phyloP scores from a whole-genome alignment of 2,888 invertebrate genomes.

The Amiota communis region DNA sequence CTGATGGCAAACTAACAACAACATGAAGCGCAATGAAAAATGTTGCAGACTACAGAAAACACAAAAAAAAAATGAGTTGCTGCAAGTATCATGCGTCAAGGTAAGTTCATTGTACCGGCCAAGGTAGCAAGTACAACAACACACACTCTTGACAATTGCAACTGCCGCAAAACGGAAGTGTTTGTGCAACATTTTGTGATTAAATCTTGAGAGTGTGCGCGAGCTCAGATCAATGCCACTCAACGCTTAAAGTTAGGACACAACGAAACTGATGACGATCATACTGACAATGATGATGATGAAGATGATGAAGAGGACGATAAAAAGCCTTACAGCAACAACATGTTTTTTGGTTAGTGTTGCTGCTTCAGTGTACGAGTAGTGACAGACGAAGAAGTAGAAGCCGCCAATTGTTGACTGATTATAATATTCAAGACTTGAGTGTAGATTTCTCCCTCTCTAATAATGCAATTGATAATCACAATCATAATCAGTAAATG shows the following conservation, averaged over 20 bases:
- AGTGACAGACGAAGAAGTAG: neutral
- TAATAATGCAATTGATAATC: constrained; percentile 26
- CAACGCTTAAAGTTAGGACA: neutral
- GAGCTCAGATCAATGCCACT: constrained; percentile 34
- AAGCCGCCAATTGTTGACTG: constrained; percentile 1
- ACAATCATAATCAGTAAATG: constrained; percentile 31
- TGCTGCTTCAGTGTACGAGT: neutral
- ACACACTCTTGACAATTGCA: neutral
- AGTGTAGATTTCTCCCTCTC: neutral
- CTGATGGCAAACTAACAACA: constrained; percentile 10
- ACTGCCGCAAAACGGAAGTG: constrained; percentile 61
- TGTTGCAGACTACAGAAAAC: constrained; percentile 14
- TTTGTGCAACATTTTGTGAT: constrained; percentile 47
- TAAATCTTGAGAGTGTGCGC: constrained; percentile 32
- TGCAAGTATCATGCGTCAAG: constrained; percentile 12
- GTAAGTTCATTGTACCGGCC: constrained; percentile 30
- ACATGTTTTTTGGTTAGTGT: constrained; percentile 7
- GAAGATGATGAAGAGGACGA: neutral
- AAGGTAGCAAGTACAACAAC: constrained; percentile 11
- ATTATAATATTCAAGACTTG: constrained; percentile 19
- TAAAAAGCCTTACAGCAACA: constrained; percentile 14
- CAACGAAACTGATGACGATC: neutral
- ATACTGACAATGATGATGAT: neutral
- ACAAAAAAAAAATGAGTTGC: constrained; percentile 18
- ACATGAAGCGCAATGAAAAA: constrained; percentile 19